Evolutionary conservation across 92 coral and sea anemone species (phyloP).

Genomic region (Phenganax stokvisi): DNA sequence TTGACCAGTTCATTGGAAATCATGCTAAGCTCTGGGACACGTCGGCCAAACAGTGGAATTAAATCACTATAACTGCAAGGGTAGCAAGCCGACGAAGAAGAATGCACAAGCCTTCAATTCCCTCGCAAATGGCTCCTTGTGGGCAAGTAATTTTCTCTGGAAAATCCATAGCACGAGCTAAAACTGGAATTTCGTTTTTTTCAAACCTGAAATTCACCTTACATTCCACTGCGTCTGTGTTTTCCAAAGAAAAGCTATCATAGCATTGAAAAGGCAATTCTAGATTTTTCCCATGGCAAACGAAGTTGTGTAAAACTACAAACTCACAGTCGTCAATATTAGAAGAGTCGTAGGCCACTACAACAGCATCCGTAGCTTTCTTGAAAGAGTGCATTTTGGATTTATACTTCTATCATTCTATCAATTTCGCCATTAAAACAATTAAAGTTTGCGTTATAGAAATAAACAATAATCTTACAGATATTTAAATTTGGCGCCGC

Average conservation of each 20-base stretch:
- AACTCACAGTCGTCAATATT: neutral
- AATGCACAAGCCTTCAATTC: conserved; percentile 10
- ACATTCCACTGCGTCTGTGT: neutral
- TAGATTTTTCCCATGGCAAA: conserved; percentile 4
- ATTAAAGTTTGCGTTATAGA: neutral
- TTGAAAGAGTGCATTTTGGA: neutral
- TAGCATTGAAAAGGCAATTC: neutral
- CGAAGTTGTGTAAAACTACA: conserved; percentile 2
- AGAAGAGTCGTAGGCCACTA: conserved; percentile 12
- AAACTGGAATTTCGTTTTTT: conserved; percentile 14
- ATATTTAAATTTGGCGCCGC: conserved; percentile 7
- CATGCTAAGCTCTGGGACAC: conserved; percentile 14
- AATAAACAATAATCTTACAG: conserved; percentile 8
- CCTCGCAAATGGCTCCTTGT: conserved; percentile 16
- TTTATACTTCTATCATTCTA: neutral
- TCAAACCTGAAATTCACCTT: conserved; percentile 7
- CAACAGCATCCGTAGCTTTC: neutral
- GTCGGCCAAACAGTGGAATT: conserved; percentile 10
- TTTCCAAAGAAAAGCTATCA: neutral
- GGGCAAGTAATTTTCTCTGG: conserved; percentile 5
- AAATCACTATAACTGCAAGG: conserved; percentile 19
- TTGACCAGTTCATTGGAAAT: neutral
- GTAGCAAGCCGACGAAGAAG: conserved; percentile 6
- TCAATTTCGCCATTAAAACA: neutral
- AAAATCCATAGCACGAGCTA: conserved; percentile 8